Base-by-base conservation (phyloP, 1,140 invertebrate genomes). In the Amyelois transitella region DNA sequence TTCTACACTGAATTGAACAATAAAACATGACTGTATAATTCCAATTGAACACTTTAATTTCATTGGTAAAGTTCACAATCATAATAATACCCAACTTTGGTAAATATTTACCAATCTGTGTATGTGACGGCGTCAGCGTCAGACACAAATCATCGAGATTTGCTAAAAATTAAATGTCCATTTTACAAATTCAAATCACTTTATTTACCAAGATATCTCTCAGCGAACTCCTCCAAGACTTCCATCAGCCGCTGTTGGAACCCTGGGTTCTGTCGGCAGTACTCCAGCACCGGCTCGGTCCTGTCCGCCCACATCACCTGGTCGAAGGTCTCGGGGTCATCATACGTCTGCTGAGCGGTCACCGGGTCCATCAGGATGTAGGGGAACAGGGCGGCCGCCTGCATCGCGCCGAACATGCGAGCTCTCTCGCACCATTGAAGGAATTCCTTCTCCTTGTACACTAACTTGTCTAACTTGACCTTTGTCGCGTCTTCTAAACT, bases 331-430 rank as follows among this genome's bases (percentile, higher is more conserved):
- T 67, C 62, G 0, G 79, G 76, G 51, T 86, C 64, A 10, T 86
- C 76, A 18, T 77, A 86, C 0, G 52, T 64, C 18, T 48, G 50
- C 58, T 74, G 60, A 3, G 81, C 80, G 0, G 28, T 22, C 8
- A 43, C 43, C 1, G 79, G 72, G 1, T 76, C 74, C 79, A 82
- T 72, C 20, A 86, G 56, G 5, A 68, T 43, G 50, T 62, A 83
- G 0, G 82, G 81, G 8, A 65, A 66, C 52, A 84, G 73, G 1
- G 52, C 43, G 0, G 75, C 51, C 4, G 79, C 56, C 12, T 62
- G 54, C 5, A 78, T 21, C 51, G 73, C 47, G 0, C 60, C 75
- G 38, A 82, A 81, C 64, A 66, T 64, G 0, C 79, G 43, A 3
- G 59, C 55, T 22, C 32, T 58, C 44, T 86, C 72, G 43, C 76